Evolutionary conservation across 2,113 vertebrate species (phyloP).

Genomic region (Crotalus viridis): DNA sequence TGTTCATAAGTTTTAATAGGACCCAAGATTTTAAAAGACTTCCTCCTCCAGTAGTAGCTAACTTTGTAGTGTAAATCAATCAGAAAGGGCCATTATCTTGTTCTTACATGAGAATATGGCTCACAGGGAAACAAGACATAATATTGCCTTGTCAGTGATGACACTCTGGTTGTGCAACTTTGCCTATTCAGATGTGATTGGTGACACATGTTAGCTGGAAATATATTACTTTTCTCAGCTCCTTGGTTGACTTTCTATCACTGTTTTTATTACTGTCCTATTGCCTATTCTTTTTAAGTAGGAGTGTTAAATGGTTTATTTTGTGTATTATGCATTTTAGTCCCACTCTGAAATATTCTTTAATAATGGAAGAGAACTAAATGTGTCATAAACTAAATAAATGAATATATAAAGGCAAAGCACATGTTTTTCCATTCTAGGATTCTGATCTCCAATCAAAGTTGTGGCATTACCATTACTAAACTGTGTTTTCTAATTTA

Average conservation of each 20-base stretch:
- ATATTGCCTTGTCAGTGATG: not conserved
- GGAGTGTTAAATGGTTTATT: not conserved
- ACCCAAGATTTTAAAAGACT: not conserved
- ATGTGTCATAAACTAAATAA: not conserved
- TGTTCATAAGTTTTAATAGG: not conserved
- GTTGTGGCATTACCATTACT: not conserved
- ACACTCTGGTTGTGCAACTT: not conserved
- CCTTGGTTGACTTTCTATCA: not conserved
- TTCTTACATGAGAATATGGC: not conserved
- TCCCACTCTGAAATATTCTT: not conserved
- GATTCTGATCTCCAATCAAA: not conserved
- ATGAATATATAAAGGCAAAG: not conserved
- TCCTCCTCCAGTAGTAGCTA: not conserved
- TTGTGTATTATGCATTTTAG: not conserved
- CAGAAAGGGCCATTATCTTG: not conserved
- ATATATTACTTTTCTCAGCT: not conserved
- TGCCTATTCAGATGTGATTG: not conserved
- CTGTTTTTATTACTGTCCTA: not conserved
- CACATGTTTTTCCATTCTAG: not conserved
- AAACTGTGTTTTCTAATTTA: not conserved
- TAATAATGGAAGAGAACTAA: not conserved
- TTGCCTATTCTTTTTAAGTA: not conserved
- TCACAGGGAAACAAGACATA: not conserved
- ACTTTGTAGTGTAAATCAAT: not conserved
- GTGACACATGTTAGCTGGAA: not conserved